These are phyloP conservation scores for Stramonita haemastoma DNA, from an alignment of 2,888 invertebrate species.

Conservation along the genomic window DNA sequence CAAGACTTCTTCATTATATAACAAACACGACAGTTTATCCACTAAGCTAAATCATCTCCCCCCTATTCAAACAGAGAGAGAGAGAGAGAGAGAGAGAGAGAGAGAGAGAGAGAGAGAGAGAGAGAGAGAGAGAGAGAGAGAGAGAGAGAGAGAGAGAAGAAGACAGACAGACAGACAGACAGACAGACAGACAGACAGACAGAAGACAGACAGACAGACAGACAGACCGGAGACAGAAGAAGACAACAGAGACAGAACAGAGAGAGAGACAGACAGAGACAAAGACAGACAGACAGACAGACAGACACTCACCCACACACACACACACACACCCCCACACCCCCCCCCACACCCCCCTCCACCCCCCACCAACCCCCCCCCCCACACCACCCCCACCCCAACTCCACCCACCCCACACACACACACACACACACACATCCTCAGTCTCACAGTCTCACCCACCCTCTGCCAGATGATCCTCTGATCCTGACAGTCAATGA, in stretches of 20 bases:
- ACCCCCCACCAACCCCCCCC: neutral
- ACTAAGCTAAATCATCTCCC: too few species aligned
- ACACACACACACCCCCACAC: neutral
- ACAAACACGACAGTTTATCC: too few species aligned
- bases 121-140: neutral
- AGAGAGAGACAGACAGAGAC: neutral
- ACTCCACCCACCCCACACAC: neutral
- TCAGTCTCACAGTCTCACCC: neutral
- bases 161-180: neutral
- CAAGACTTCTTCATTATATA: neutral
- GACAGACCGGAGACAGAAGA: neutral
- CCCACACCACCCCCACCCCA: neutral
- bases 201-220: neutral
- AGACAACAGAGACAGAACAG: neutral
- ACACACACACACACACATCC: too few species aligned
- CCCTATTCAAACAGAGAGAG: neutral
- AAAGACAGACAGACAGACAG: neutral
- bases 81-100: neutral
- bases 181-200: neutral
- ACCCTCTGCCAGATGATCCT: neutral
- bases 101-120: neutral
- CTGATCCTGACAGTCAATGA: too few species aligned
- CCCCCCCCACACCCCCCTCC: neutral
- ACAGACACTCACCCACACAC: neutral
- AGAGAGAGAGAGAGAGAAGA: neutral